Base-by-base conservation (phyloP, 2,888 invertebrate genomes). In the Ditylenchus weischeri region DNA sequence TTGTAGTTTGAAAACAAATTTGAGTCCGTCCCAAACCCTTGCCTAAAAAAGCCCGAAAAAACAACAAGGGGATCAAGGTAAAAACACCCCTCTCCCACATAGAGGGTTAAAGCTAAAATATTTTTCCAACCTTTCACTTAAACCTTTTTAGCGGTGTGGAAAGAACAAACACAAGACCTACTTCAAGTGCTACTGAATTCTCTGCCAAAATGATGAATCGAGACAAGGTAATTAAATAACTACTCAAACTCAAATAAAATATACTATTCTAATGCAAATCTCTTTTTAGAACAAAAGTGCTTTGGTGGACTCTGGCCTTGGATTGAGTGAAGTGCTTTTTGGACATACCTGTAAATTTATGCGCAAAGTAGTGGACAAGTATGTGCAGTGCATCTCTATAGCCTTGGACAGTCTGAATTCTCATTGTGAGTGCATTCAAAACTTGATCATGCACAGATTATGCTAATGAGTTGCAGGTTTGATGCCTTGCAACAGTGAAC, bases 261-360 rank as follows among this genome's bases (percentile, higher is more conserved):
- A 1, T 59, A 15, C 43, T 8, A 13, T 54, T 54, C 7, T 54
- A 1, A 29, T 2, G 7, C 18, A 13, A 11, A 18, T 10, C 18
- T 47, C 11, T 36, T 3, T 62, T 47, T 47, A 62, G 62, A 47
- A 18, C 48, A 47, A 47, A 13, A 47, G 35, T 23, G 43, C 62
- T 38, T 36, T 48, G 18, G 57, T 68, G 35, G 68, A 68, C 36
- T 68, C 68, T 11, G 68, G 68, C 8, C 50, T 67, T 38, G 68
- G 68, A 49, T 59, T 38, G 13, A 29, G 43, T 29, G 63, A 54
- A 29, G 59, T 38, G 21, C 23, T 63, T 7, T 48, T 29, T 8
- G 62, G 62, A 10, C 23, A 48, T 11, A 23, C 47, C 21, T 29
- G 62, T 18, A 62, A 62, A 47, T 47, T 62, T n/a, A 47, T 68